These are phyloP conservation scores for Otolemur crassicaudatus DNA, from an alignment of 2,797 vertebrate genomes.

Conservation along the genomic window DNA sequence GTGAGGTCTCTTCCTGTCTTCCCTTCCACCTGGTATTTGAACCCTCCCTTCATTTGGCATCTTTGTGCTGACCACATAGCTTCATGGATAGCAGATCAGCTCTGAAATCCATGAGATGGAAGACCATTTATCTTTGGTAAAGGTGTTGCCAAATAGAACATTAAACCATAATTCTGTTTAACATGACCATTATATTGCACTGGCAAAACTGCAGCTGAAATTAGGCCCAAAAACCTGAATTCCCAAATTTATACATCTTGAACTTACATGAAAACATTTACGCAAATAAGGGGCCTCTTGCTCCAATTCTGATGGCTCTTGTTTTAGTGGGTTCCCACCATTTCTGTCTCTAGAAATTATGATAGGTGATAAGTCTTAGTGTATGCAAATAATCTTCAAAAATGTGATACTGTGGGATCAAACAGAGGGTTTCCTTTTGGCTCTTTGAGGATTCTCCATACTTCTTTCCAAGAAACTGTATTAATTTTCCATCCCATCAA, in stretches of 20 bases:
- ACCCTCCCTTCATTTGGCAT: not conserved
- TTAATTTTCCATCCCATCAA: too few species aligned
- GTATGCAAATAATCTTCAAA: not conserved
- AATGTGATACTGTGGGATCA: not conserved
- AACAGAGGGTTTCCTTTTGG: too few species aligned
- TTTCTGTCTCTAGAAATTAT: not conserved
- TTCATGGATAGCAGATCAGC: not conserved
- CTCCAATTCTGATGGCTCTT: not conserved
- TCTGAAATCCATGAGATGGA: too few species aligned
- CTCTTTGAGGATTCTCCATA: too few species aligned
- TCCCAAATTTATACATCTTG: not conserved
- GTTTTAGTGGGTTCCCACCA: not conserved
- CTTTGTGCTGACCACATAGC: too few species aligned
- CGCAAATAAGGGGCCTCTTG: not conserved
- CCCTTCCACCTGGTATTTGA: not conserved
- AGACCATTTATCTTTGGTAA: not conserved
- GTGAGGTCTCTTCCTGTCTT: not conserved
- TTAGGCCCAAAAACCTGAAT: not conserved
- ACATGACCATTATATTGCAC: not conserved
- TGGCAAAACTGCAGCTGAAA: not conserved
- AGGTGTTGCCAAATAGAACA: not conserved
- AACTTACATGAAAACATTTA: not conserved
- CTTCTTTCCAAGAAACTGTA: too few species aligned
- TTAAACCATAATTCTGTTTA: not conserved
- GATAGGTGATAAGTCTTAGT: not conserved